These are phyloP conservation scores for Poicephalus gulielmi DNA, from an alignment of 2,113 vertebrate species.

Conservation along the genomic window DNA sequence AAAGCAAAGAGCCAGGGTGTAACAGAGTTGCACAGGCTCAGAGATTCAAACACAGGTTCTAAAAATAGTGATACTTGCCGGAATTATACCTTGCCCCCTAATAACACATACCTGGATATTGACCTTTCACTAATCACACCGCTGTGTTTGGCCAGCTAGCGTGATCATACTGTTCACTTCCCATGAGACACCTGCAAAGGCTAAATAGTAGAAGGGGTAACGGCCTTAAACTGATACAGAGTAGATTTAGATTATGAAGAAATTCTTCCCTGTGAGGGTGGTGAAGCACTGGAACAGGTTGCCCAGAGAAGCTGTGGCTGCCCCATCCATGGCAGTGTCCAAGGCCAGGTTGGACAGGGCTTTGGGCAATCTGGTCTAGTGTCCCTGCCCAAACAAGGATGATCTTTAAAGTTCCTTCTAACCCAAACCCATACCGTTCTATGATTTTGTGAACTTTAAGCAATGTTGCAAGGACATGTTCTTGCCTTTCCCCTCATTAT, in stretches of 20 bases:
- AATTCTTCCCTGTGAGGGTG: not conserved
- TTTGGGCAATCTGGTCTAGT: not conserved
- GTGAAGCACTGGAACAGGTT: not conserved
- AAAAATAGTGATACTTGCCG: not conserved
- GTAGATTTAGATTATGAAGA: not conserved
- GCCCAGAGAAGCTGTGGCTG: too few relatives aligned
- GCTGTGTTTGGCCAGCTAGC: not conserved
- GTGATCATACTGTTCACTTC: not conserved
- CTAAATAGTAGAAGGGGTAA: not conserved
- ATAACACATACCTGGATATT: not conserved
- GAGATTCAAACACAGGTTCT: not conserved
- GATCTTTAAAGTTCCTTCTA: not conserved
- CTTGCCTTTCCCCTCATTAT: not conserved
- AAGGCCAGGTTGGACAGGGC: not conserved
- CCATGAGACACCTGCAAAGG: not conserved
- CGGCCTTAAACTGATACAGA: not conserved
- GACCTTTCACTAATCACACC: not conserved
- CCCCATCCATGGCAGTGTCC: not conserved
- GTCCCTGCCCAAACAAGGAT: not conserved
- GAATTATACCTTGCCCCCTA: not conserved
- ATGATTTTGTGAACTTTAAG: not conserved
- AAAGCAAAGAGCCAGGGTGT: not conserved
- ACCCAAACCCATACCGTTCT: not conserved
- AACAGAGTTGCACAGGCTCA: not conserved
- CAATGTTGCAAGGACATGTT: not conserved